A percentile compares a stretch with the other conserved stretches of the same genome.
Conservation (phyloP, 2,113 vertebrate genomes). For the Rattus rattus region DNA sequence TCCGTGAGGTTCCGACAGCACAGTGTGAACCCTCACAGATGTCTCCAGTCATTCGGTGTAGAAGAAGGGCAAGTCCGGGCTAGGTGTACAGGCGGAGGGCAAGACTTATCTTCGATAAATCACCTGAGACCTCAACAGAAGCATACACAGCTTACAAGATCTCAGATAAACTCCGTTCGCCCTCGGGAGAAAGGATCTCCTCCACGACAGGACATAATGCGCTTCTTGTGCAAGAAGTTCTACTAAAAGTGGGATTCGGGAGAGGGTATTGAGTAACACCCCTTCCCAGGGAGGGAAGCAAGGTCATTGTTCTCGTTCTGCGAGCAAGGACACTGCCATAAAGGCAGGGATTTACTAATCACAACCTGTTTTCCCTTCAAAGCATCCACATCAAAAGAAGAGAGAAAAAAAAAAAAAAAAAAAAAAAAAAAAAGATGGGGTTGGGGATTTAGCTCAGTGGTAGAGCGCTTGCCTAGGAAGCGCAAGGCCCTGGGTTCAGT, state of each 20-base stretch:
- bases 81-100: rapidly evolving
- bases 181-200: background rate
- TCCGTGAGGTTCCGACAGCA: background rate
- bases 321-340: background rate
- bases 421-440: background rate
- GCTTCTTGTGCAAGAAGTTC: background rate
- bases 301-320: background rate
- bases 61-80: background rate
- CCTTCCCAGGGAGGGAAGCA: background rate
- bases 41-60: background rate
- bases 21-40: background rate
- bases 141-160: background rate
- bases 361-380: background rate
- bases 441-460: too few relatives aligned
- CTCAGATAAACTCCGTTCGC: background rate
- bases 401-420: background rate
- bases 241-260: background rate
- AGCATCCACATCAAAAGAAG: background rate
- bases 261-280: background rate
- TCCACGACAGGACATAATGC: background rate
- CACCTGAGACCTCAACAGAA: background rate
- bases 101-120: background rate
- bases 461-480: too few relatives aligned
- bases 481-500: too few relatives aligned
- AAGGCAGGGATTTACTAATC: background rate